A percentile compares a stretch with the other conserved stretches of the same genome.
These are phyloP conservation scores for Bombus pyrosoma DNA, from an alignment of 1,140 invertebrate species.

Conservation along the genomic window DNA sequence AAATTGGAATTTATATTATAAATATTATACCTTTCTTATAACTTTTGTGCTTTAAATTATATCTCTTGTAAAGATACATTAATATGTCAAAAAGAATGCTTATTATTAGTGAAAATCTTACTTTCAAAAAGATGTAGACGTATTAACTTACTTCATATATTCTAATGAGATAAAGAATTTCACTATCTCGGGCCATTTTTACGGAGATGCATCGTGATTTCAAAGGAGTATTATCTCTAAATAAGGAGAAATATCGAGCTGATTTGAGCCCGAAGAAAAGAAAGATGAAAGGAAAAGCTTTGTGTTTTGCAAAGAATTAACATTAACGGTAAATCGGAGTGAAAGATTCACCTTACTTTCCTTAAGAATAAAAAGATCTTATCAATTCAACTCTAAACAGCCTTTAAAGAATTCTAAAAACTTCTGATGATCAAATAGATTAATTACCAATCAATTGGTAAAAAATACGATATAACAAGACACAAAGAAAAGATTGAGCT, in stretches of 20 bases:
- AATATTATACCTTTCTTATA: no score
- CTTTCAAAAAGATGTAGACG: no score
- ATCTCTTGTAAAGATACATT: no score
- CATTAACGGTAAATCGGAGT: not conserved
- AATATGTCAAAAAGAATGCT: no score
- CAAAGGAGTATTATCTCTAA: not conserved
- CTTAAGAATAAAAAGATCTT: not conserved
- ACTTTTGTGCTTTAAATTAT: no score
- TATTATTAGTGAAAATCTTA: no score
- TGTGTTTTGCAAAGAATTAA: not conserved
- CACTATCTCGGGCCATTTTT: no score
- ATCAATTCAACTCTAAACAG: no score
- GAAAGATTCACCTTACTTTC: not conserved
- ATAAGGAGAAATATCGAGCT: not conserved
- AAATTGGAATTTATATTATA: no score
- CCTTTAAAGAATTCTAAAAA: not conserved
- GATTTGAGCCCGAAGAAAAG: not conserved
- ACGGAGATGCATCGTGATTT: not conserved
- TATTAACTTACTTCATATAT: no score
- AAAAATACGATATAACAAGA: not conserved
- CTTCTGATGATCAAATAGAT: not conserved
- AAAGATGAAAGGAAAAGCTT: not conserved
- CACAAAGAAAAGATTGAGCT: not conserved
- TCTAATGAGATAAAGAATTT: no score
- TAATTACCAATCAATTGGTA: not conserved